Percentiles rank a stretch among this genome's conserved stretches.
Conservation (phyloP, 1,140 invertebrate genomes). For the Drosophila aff. region DNA sequence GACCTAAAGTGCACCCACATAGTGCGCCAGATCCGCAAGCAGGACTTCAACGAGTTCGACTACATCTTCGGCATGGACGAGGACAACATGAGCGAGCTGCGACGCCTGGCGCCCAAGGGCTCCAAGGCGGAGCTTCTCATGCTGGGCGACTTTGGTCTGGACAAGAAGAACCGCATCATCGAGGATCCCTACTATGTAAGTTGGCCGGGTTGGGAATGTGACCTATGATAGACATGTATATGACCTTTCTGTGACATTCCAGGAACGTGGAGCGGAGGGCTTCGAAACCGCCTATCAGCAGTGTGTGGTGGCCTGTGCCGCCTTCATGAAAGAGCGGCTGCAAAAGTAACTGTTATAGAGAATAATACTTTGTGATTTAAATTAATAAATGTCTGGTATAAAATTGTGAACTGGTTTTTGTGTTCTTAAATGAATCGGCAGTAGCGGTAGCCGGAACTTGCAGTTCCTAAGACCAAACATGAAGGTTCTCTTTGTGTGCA, state of each 20-base stretch:
- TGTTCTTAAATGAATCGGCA: constrained; percentile 30
- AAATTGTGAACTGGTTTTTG: constrained; percentile 42
- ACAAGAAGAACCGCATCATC: constrained; percentile 90
- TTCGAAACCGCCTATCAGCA: constrained; percentile 91
- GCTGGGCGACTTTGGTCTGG: constrained; percentile 93
- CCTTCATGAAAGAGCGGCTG: constrained; percentile 87
- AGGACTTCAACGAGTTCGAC: constrained; percentile 92
- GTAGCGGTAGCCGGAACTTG: constrained; percentile 12
- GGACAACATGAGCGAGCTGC: constrained; percentile 90
- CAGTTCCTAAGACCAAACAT: constrained; percentile 41
- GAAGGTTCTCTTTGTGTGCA: constrained; percentile 78
- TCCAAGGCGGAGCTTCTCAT: constrained; percentile 90
- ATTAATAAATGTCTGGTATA: constrained; percentile 31
- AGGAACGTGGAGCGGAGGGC: constrained; percentile 88
- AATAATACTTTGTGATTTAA: constrained; percentile 24
- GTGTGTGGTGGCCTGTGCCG: constrained; percentile 88
- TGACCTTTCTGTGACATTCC: constrained; percentile 62
- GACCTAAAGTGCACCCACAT: constrained; percentile 90
- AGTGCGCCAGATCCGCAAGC: constrained; percentile 90
- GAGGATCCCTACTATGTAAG: constrained; percentile 95
- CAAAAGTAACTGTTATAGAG: constrained; percentile 29
- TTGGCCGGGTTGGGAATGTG: constrained; percentile 2
- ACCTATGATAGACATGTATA: no score
- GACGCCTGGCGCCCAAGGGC: constrained; percentile 87
- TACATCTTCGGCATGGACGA: constrained; percentile 97